phyloP scores from a whole-genome alignment of 2,888 invertebrate species.

The Eupelmus urozonus region DNA sequence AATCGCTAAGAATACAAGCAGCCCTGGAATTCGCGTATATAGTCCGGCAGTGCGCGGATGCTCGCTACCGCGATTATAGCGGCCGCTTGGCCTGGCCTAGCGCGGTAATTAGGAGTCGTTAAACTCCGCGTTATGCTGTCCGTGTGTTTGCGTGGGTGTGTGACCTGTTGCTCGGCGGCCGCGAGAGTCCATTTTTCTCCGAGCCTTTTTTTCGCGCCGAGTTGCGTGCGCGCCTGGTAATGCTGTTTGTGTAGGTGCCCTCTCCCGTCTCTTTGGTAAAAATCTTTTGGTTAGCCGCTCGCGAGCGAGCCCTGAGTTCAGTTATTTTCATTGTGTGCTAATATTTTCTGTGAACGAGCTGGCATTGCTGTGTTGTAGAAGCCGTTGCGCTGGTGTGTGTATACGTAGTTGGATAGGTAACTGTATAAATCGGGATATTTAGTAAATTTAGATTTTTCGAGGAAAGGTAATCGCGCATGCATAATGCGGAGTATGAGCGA shows the following conservation, averaged over 20 bases:
- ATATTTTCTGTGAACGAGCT: conserved; percentile 37
- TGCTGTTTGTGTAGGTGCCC: background rate
- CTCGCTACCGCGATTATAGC: conserved; percentile 41
- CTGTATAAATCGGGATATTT: conserved; percentile 3
- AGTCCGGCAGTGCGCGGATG: conserved; percentile 17
- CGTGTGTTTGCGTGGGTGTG: background rate
- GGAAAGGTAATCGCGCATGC: background rate
- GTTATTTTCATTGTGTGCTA: conserved; percentile 46
- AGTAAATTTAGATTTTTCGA: conserved; percentile 27
- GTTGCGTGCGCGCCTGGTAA: background rate
- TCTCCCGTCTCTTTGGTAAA: conserved; percentile 31
- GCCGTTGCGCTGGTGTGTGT: no score
- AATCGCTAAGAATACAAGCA: conserved; percentile 24
- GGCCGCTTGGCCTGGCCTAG: no score
- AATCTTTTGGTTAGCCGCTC: conserved; percentile 33
- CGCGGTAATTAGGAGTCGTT: conserved; percentile 51
- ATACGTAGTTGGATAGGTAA: conserved; percentile 11
- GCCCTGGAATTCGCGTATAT: conserved; percentile 31
- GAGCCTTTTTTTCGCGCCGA: conserved; percentile 9
- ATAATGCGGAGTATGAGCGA: no score
- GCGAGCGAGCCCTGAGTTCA: no score
- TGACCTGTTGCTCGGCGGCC: no score
- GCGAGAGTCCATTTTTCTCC: conserved; percentile 22
- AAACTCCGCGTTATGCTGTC: conserved; percentile 1
- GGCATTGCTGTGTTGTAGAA: background rate